Percentiles rank a stretch among this genome's conserved stretches.
These are phyloP conservation scores for Patella ulyssiponensis DNA, from an alignment of 2,888 invertebrate genomes.

Conservation along the genomic window DNA sequence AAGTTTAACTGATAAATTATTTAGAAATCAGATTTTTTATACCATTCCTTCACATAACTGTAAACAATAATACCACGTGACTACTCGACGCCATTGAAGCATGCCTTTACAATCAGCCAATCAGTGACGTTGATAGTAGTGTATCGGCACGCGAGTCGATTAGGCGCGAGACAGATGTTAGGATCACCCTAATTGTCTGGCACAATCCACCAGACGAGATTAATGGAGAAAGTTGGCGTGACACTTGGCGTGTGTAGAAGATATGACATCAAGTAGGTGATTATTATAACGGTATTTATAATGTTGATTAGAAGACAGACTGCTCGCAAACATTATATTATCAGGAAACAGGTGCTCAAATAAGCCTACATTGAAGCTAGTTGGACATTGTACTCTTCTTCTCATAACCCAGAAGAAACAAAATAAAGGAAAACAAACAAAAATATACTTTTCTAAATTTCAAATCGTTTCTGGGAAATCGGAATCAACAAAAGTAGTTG, in stretches of 20 bases:
- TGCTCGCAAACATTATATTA: too few species aligned
- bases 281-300: too few species aligned
- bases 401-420: too few species aligned
- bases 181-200: not conserved
- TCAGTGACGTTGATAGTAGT: not conserved
- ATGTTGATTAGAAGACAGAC: too few species aligned
- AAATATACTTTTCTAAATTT: too few species aligned
- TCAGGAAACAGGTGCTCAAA: too few species aligned
- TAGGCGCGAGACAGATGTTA: not conserved
- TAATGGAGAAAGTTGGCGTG: not conserved
- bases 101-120: not conserved
- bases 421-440: too few species aligned
- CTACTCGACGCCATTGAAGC: not conserved
- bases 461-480: too few species aligned
- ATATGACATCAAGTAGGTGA: not conserved
- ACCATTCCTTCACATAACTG: not conserved
- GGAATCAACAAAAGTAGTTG: too few species aligned
- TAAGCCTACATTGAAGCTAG: too few species aligned
- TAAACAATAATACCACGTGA: not conserved
- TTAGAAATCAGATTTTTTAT: not conserved
- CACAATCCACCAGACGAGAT: not conserved
- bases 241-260: not conserved
- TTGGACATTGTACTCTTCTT: too few species aligned
- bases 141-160: slow-evolving; percentile 5
- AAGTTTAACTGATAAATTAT: not conserved